phyloP scores from a whole-genome alignment of 1,140 invertebrate species.

The Heliothis subflexa region DNA sequence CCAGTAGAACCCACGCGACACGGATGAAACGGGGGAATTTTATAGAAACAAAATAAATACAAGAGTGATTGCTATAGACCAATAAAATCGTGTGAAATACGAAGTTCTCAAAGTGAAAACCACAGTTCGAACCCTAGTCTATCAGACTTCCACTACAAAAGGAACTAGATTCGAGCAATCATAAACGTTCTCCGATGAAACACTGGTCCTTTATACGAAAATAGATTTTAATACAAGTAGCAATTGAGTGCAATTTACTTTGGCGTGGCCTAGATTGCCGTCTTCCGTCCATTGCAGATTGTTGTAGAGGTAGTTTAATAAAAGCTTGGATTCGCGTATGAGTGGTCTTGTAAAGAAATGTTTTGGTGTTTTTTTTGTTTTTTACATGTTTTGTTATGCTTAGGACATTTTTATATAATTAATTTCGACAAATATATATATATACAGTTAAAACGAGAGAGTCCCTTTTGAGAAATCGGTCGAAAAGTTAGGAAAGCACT shows the following conservation, averaged over 20 bases:
- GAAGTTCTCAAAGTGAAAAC: constrained; percentile 9
- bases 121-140: background rate
- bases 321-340: constrained; percentile 12
- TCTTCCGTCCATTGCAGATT: constrained; percentile 58
- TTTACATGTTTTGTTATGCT: no score
- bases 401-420: no score
- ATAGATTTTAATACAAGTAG: constrained; percentile 41
- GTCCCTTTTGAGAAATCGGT: no score
- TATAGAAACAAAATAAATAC: no score
- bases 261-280: constrained; percentile 50
- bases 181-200: constrained; percentile 12
- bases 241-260: constrained; percentile 20
- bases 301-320: constrained; percentile 51
- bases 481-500: no score
- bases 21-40: no score
- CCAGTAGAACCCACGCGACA: no score
- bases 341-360: background rate
- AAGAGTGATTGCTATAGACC: no score
- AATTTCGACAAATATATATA: no score
- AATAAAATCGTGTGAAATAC: no score
- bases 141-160: background rate
- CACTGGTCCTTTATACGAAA: constrained; percentile 34
- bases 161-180: constrained; percentile 23
- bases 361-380: background rate
- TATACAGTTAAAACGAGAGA: no score